Evolutionary conservation across 2,888 invertebrate genomes (phyloP), one percentile per base, ranked within the genome.

Genomic region (Philereme transversata): DNA sequence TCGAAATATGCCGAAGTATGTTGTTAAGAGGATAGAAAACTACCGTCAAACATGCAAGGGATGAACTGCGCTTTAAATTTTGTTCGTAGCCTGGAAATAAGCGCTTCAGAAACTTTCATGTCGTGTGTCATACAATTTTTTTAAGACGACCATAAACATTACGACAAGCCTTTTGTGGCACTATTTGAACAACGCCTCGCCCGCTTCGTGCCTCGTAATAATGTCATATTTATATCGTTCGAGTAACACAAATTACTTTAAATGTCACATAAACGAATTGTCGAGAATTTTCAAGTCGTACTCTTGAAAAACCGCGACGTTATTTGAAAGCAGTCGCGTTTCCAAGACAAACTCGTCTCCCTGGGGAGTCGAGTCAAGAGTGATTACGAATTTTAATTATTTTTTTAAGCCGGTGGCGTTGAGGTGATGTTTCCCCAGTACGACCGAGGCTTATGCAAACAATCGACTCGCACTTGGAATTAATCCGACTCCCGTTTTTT

Each of bases 361-460:
- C 79, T 71, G 71, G 82, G 84, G 89, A 86, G 78, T 75, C 84
- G 86, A 91, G 87, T 92, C 92, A 90, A 89, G 90, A 92, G 90
- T 92, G 90, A 92, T 92, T 92, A 91, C 91, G 88, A 90, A 90
- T 92, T 92, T 92, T 92, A 92, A 92, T 92, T 92, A 92, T 92
- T 92, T 91, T 92, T 92, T 92, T 91, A 92, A 92, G 92, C 91
- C 92, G 85, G 90, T 90, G 89, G 90, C 88, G 81, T 82, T 77
- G 86, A 90, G 92, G 90, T 91, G 92, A 90, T 88, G 91, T 84
- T 90, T 89, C 90, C 90, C 88, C 86, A 78, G 79, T 77, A 77
- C 80, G 84, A 79, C 79, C 79, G 85, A 82, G 87, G 88, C 92
- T 91, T 91, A 91, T 90, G 91, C 92, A 92, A 92, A 92, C 92